These are phyloP conservation scores for Speoplatyrhinus poulsoni DNA, from an alignment of 2,113 vertebrate genomes.

Conservation along the genomic window DNA sequence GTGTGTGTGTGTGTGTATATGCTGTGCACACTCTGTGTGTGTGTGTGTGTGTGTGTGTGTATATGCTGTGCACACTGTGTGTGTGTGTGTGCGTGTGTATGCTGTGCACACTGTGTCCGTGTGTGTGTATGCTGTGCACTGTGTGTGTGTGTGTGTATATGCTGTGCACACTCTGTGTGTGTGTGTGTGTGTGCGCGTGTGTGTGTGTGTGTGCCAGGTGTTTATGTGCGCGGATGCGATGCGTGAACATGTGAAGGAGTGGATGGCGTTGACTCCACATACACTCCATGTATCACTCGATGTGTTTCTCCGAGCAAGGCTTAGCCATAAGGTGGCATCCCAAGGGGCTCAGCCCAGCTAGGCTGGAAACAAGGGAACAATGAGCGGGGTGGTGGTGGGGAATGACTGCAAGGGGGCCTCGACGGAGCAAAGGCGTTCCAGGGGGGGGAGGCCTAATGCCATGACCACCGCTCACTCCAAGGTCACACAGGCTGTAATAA, in stretches of 20 bases:
- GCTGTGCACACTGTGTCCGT: too few relatives aligned
- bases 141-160: too few relatives aligned
- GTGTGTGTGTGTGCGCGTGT: constrained; percentile 8
- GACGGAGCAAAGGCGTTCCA: constrained; percentile 48
- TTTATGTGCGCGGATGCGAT: constrained; percentile 23
- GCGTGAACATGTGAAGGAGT: constrained; percentile 40
- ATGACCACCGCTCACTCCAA: constrained; percentile 43
- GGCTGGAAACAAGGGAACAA: constrained; percentile 21
- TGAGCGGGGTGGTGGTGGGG: constrained; percentile 25
- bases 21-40: background rate
- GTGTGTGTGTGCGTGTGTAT: constrained; percentile 3
- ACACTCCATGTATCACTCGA: background rate
- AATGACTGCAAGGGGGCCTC: constrained; percentile 26
- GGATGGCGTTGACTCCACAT: constrained; percentile 6
- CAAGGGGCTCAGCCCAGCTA: background rate
- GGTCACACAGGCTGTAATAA: constrained; percentile 17
- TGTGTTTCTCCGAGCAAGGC: constrained; percentile 34
- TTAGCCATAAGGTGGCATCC: constrained; percentile 21
- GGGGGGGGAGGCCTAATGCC: constrained; percentile 35
- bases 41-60: constrained; percentile 12
- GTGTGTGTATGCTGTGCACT: background rate
- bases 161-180: too few relatives aligned
- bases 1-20: background rate
- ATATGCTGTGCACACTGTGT: background rate
- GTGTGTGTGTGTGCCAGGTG: constrained; percentile 5